These are phyloP conservation scores for Dipodomys spectabilis DNA, from an alignment of 2,113 vertebrate species.

Conservation along the genomic window DNA sequence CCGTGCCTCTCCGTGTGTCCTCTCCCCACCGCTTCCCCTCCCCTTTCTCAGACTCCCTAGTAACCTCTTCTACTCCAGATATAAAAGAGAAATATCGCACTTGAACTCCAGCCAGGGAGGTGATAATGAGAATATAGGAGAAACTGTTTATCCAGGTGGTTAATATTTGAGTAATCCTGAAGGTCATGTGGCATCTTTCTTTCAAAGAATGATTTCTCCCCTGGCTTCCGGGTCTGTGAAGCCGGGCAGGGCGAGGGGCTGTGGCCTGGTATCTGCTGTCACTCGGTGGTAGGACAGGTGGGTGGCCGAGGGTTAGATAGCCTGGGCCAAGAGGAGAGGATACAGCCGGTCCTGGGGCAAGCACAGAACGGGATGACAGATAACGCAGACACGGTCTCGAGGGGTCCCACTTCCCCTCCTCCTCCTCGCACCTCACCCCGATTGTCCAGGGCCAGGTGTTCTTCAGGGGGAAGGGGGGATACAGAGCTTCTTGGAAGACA, in stretches of 20 bases:
- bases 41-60: conserved; percentile 42
- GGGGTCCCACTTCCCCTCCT: background rate
- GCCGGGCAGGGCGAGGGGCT: background rate
- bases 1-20: background rate
- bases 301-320: background rate
- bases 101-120: conserved; percentile 50
- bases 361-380: background rate
- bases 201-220: background rate
- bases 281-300: background rate
- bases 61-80: conserved; percentile 23
- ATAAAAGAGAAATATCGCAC: conserved; percentile 64
- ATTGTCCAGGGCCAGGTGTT: background rate
- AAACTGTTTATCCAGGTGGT: conserved; percentile 65
- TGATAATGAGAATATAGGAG: conserved; percentile 65
- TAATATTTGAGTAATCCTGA: conserved; percentile 66
- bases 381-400: too few species aligned
- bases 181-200: conserved; percentile 52
- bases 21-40: background rate
- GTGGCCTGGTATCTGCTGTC: too few species aligned
- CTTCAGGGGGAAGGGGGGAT: background rate
- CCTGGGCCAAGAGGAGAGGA: background rate
- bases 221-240: background rate
- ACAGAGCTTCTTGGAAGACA: conserved; percentile 50
- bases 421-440: background rate
- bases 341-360: background rate